Percentiles rank a stretch among this genome's conserved stretches.
Evolutionary conservation across 1,140 invertebrate species (phyloP).

Genomic region (Pogonomyrmex barbatus): DNA sequence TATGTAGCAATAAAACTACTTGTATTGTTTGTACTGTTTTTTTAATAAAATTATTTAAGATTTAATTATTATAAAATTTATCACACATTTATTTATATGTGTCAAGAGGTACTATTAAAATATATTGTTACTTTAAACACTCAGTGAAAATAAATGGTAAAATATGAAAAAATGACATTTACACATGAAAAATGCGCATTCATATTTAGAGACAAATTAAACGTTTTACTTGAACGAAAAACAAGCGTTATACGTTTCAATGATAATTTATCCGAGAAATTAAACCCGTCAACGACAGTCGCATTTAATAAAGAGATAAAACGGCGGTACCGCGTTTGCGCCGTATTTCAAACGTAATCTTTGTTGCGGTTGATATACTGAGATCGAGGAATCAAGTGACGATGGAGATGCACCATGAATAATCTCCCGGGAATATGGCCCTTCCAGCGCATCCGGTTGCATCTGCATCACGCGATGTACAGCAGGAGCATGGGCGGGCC

Average conservation of each 20-base stretch:
- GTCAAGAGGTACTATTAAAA: conserved; percentile 1
- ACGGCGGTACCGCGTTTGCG: not conserved
- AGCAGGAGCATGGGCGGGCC: not conserved
- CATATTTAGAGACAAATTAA: conserved; percentile 38
- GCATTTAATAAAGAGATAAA: conserved; percentile 58
- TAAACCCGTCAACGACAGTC: conserved; percentile 56
- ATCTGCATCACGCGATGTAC: conserved; percentile 49
- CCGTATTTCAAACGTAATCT: conserved; percentile 29
- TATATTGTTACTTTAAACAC: conserved; percentile 13
- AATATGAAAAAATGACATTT: not conserved
- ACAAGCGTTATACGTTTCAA: conserved; percentile 46
- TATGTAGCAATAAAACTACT: not conserved
- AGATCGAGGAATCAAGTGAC: conserved; percentile 62
- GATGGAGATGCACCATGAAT: conserved; percentile 51
- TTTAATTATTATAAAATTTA: not conserved
- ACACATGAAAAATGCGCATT: conserved; percentile 11
- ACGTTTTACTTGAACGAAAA: conserved; percentile 41
- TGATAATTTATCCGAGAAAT: conserved; percentile 44
- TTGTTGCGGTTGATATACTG: conserved; percentile 14
- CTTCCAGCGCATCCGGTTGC: conserved; percentile 40
- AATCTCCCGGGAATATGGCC: conserved; percentile 62
- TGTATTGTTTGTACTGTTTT: too few relatives aligned
- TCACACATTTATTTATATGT: not conserved
- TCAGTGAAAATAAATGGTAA: not conserved
- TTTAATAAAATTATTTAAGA: not conserved